A percentile compares a stretch with the other conserved stretches of the same genome.
Evolutionary conservation across 2,113 vertebrate genomes (phyloP).

Genomic region (Falco punctatus): DNA sequence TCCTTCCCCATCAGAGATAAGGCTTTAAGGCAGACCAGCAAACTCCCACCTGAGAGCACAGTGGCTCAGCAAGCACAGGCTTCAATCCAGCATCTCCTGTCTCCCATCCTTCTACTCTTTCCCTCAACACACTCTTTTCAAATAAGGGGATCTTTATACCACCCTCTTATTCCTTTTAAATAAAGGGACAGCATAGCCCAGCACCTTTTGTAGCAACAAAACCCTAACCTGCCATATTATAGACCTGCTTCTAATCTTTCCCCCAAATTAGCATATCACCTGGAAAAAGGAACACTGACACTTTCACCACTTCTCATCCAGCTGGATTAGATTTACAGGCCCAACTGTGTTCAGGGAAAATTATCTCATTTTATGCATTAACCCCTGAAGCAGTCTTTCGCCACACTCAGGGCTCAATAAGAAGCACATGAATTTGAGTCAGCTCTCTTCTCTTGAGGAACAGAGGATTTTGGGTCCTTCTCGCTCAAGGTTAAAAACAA

Average conservation of each 20-base stretch:
- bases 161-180: background rate
- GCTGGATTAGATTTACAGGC: background rate
- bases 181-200: background rate
- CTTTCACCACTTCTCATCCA: background rate
- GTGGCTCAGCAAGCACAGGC: background rate
- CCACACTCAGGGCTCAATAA: background rate
- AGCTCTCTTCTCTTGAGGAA: conserved; percentile 30
- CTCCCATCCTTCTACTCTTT: background rate
- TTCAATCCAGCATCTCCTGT: accelerated
- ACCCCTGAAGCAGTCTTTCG: background rate
- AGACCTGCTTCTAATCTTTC: background rate
- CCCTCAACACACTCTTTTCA: background rate
- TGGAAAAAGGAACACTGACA: background rate
- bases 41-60: background rate
- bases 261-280: background rate
- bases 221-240: background rate
- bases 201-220: background rate
- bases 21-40: background rate
- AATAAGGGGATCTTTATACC: background rate
- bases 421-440: conserved; percentile 20
- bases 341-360: background rate
- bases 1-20: background rate
- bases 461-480: background rate
- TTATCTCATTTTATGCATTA: background rate
- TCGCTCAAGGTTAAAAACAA: conserved; percentile 39